phyloP scores from a whole-genome alignment of 2,888 invertebrate genomes.

The Lepidochitona cinerea region DNA sequence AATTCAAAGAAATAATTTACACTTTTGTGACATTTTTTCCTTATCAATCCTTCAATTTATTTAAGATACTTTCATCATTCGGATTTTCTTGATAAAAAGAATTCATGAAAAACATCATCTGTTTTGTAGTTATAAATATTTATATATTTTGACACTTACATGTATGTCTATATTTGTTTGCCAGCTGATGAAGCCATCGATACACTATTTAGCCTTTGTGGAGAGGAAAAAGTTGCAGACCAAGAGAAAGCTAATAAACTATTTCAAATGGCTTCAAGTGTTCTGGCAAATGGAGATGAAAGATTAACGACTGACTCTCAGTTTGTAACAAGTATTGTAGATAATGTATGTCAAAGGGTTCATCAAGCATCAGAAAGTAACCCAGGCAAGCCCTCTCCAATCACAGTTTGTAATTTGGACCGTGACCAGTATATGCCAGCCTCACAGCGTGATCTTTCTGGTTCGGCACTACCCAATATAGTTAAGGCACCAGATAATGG shows the following conservation, averaged over 20 bases:
- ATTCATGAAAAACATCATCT: background rate
- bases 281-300: constrained; percentile 3
- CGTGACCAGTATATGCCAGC: too few relatives aligned
- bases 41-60: background rate
- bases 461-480: too few relatives aligned
- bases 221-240: constrained; percentile 22
- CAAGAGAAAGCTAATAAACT: constrained; percentile 25
- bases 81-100: background rate
- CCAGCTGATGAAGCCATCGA: constrained; percentile 53
- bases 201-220: constrained; percentile 37
- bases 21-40: too few relatives aligned
- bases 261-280: constrained; percentile 16
- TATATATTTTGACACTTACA: background rate
- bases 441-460: too few relatives aligned
- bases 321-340: too few relatives aligned
- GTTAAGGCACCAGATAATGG: too few relatives aligned
- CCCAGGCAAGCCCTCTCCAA: too few relatives aligned
- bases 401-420: too few relatives aligned
- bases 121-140: background rate
- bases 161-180: constrained; percentile 4
- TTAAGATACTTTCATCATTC: background rate
- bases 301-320: background rate
- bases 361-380: too few relatives aligned
- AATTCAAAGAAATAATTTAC: too few relatives aligned
- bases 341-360: too few relatives aligned